Base-by-base conservation (phyloP, 2,797 vertebrate species). In the Rachycentron canadum region DNA sequence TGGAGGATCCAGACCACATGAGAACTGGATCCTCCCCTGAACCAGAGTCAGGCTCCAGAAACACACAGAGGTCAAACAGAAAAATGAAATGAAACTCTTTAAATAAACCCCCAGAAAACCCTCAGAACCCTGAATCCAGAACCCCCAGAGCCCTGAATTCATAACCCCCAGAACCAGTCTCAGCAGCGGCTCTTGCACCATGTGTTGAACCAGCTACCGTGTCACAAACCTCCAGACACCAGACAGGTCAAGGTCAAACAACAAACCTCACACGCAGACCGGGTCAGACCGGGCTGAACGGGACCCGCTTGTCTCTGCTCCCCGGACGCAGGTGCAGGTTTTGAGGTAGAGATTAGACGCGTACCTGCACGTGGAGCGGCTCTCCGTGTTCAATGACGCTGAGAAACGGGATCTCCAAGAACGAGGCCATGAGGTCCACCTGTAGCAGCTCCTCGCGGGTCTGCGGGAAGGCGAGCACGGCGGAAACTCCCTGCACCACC, bases 381-480 rank as follows among this genome's bases (percentile, higher is more conserved):
- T 96, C 94, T 78, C 92, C 95, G 59, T 90, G 85, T 70, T 96
- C 95, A 26, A 95, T 77, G 85, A 98, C 82, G 93, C 97, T 98
- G 89, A 98, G 73, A 91, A 98, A 94, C 3, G 97, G 97, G 82
- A 97, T 93, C 91, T 95, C 93, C 84, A 98, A 86, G 83, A 95
- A 93, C 25, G 96, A 94, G 61, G 97, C 94, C 92, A 97, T 89
- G 87, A 97, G 93, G 73, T 97, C 96, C 93, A 98, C 85, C 92
- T 97, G 97, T 58, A 97, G 93, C 79, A 98, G 91, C 91, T 98
- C 97, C 53, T 93, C 92, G 28, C 95, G 95, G 86, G 89, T 96
- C 79, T 96, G 96, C 30, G 97, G 97, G 92, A 98, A 97, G 52
- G 96, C 96, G 58, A 98, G 93, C 61, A 97, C 89, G 6, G 96